Evolutionary conservation across 2,888 invertebrate species (phyloP), one percentile per base, ranked within the genome.

Genomic region (Cyclophora punctaria): DNA sequence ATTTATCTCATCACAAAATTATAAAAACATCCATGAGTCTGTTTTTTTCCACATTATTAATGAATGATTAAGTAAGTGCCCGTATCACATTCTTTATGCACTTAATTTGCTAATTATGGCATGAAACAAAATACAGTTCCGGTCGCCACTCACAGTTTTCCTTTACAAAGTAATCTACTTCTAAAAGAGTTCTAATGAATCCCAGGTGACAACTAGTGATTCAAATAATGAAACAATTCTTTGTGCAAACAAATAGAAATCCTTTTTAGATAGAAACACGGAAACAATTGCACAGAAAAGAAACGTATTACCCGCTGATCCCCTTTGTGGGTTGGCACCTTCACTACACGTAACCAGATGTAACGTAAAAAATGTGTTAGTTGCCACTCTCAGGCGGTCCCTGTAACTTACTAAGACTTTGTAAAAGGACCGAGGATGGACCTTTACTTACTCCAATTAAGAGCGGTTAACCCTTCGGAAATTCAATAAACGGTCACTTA

Each of bases 141-240:
- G 20, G 20, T 20, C 20, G 20, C 20, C 1, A 20, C 1, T 20
- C 20, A 20, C 20, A 20, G 20, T 20, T 20, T 20, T 20, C 20
- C 20, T 20, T 20, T 20, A 20, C 20, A 20, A 20, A 20, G 20
- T 20, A 20, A 20, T 20, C 20, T 20, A 20, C 20, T 20, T 20
- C 20, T 20, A 20, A 20, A 20, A 20, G 20, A 20, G 20, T 20
- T 20, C 20, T 20, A 1, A 20, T 20, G 20, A 20, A 20, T 20
- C 20, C 20, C 20, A 20, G 20, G 20, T 20, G 20, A 20, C 20
- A 20, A 20, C 20, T 20, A 20, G 20, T 20, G 20, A 20, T 20
- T 37, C 37, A 37, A 37, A 75, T 78, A 75, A 78, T 77, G 76
- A 76, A 75, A 77, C 76, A 77, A 78, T 77, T 78, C 76, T 76